phyloP scores from a whole-genome alignment of 2,113 vertebrate genomes.

The Deroptyus accipitrinus region DNA sequence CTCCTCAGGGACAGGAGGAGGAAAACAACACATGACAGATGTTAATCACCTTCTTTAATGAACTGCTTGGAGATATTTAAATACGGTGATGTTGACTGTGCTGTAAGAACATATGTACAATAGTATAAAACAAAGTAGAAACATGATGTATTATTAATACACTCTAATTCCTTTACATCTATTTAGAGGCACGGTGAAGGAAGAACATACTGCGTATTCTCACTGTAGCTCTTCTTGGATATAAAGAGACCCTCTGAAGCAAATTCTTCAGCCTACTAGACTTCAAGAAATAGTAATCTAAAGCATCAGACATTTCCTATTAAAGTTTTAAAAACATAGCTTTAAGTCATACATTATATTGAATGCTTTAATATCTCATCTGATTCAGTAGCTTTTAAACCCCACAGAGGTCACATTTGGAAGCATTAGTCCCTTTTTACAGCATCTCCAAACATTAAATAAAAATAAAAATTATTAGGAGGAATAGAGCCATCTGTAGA shows the following conservation, averaged over 20 bases:
- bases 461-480: conserved; percentile 79
- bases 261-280: conserved; percentile 70
- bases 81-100: not conserved
- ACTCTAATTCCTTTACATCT: conserved; percentile 35
- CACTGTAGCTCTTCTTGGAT: conserved; percentile 37
- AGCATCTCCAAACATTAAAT: conserved; percentile 80
- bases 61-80: conserved; percentile 61
- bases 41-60: conserved; percentile 58
- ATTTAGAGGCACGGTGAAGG: conserved; percentile 25
- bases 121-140: conserved; percentile 61
- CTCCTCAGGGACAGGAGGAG: conserved; percentile 17
- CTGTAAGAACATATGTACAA: conserved; percentile 64
- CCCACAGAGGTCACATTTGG: conserved; percentile 80
- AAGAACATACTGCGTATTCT: conserved; percentile 49
- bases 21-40: conserved; percentile 50
- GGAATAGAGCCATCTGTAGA: conserved; percentile 63
- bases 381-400: conserved; percentile 79
- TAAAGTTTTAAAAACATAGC: conserved; percentile 79
- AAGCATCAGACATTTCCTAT: conserved; percentile 74
- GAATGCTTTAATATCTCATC: conserved; percentile 75
- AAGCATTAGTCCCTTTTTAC: conserved; percentile 77
- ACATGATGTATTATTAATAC: conserved; percentile 68
- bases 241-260: conserved; percentile 71
- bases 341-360: conserved; percentile 76
- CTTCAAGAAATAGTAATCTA: conserved; percentile 68